These are phyloP conservation scores for Petrocephalus zakoni DNA, from an alignment of 2,113 vertebrate species.

Conservation along the genomic window DNA sequence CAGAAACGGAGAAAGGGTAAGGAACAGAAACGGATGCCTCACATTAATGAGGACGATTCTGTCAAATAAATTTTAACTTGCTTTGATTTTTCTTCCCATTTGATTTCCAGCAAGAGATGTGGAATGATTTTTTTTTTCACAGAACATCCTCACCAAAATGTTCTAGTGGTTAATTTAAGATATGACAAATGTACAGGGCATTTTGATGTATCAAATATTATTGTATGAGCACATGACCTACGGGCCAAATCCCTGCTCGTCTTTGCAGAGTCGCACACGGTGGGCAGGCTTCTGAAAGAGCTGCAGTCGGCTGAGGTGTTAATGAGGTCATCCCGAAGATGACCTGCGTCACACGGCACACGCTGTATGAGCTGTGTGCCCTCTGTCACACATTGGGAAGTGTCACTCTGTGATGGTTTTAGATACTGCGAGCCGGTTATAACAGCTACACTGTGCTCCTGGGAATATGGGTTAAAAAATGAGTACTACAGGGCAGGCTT, in stretches of 20 bases:
- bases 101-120: background rate
- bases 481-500: background rate
- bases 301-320: constrained; percentile 4
- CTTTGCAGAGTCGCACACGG: background rate
- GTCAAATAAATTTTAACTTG: background rate
- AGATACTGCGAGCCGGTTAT: background rate
- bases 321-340: constrained; percentile 2
- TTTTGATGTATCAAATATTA: background rate
- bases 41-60: background rate
- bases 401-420: background rate
- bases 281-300: background rate
- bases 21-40: background rate
- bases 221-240: background rate
- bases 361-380: background rate
- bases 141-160: background rate
- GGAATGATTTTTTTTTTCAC: background rate
- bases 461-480: background rate
- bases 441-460: background rate
- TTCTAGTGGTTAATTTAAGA: background rate
- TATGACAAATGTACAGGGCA: background rate
- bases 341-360: constrained; percentile 1
- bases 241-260: background rate
- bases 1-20: background rate
- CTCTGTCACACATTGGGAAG: background rate
- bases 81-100: background rate